Conservation (phyloP, 2,113 vertebrate species). For the Lasiurus cinereus region DNA sequence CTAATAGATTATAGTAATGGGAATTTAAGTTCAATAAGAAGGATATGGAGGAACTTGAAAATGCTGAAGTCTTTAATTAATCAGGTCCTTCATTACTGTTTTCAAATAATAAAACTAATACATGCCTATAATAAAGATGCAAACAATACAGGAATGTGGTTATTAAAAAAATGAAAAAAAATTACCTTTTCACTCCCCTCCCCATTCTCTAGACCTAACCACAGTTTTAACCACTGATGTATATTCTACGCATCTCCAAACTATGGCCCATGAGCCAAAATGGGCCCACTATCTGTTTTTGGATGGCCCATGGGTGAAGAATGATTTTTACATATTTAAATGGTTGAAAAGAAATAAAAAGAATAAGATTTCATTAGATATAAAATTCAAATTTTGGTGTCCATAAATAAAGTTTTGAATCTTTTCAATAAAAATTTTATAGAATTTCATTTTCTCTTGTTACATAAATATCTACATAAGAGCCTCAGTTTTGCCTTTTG, state of each 20-base stretch:
- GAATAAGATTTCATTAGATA: not conserved
- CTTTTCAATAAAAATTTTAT: not conserved
- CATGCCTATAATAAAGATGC: not conserved
- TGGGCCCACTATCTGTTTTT: not conserved
- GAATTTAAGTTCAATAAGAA: not conserved
- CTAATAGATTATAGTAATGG: not conserved
- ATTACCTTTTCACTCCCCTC: not conserved
- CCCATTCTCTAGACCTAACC: not conserved
- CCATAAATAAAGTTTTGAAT: slow-evolving; percentile 1
- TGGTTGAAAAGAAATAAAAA: not conserved
- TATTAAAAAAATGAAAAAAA: not conserved
- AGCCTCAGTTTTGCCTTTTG: not conserved
- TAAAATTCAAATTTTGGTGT: slow-evolving; percentile 6
- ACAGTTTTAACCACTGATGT: not conserved
- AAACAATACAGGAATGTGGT: not conserved
- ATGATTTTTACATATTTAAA: not conserved
- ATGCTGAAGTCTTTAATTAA: not conserved
- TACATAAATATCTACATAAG: not conserved
- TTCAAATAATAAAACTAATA: slow-evolving; percentile 29
- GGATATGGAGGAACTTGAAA: not conserved
- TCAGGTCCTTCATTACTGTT: not conserved
- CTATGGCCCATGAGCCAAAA: not conserved
- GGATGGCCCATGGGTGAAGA: not conserved
- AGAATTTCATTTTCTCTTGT: slow-evolving; percentile 16
- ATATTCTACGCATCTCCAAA: not conserved